Conservation (phyloP, 2,888 invertebrate species). For the Meloe dianella region DNA sequence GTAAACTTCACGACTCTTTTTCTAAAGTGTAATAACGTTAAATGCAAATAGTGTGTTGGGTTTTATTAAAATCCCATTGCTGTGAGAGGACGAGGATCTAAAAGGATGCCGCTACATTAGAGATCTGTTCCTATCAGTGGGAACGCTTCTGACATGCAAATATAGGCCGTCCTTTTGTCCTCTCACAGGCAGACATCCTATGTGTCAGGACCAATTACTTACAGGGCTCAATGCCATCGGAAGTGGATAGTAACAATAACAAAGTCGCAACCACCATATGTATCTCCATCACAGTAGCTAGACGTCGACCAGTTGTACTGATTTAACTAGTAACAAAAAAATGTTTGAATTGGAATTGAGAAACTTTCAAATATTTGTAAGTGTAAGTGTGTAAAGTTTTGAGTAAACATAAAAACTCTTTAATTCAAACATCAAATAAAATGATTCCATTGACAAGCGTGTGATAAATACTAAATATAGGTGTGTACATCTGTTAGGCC, state of each 20-base stretch:
- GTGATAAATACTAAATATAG: constrained; percentile 21
- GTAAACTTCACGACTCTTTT: neutral
- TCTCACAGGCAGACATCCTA: constrained; percentile 33
- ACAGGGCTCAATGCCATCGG: constrained; percentile 52
- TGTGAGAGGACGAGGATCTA: constrained; percentile 28
- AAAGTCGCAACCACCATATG: constrained; percentile 37
- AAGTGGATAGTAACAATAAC: constrained; percentile 41
- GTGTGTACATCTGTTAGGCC: constrained; percentile 15
- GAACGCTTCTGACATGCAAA: constrained; percentile 47
- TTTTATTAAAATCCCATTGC: constrained; percentile 42
- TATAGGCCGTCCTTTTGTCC: constrained; percentile 44
- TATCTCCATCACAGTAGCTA: constrained; percentile 34
- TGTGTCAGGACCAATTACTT: constrained; percentile 46
- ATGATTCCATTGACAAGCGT: constrained; percentile 24
- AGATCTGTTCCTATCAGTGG: constrained; percentile 22
- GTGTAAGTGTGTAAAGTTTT: neutral
- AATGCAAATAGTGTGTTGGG: constrained; percentile 44
- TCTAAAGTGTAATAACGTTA: constrained; percentile 41
- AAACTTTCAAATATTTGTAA: neutral
- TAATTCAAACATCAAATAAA: constrained; percentile 31
- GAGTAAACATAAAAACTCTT: constrained; percentile 15
- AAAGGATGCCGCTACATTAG: constrained; percentile 34
- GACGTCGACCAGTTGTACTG: neutral
- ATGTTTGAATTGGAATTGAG: neutral
- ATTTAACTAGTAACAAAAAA: neutral